Percentiles rank a stretch among this genome's conserved stretches.
Evolutionary conservation across 2,113 vertebrate genomes (phyloP).

Genomic region (Rhabdornis inornatus): DNA sequence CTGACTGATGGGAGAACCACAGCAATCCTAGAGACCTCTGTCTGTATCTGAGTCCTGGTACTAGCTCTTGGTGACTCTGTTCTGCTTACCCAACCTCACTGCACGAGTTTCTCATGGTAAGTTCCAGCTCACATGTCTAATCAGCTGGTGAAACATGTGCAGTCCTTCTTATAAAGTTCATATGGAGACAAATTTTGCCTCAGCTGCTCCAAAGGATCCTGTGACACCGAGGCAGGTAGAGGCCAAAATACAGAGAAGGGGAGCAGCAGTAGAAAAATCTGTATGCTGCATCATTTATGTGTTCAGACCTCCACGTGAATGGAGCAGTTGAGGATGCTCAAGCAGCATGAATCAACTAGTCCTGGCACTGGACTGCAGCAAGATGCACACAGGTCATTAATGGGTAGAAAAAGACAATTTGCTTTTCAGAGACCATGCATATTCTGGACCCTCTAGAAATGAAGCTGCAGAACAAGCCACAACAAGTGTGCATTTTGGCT

Average conservation of each 20-base stretch:
- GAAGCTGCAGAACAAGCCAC: not conserved
- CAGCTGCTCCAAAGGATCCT: not conserved
- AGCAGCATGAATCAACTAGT: not conserved
- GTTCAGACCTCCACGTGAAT: not conserved
- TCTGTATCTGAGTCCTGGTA: rapidly evolving
- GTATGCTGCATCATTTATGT: not conserved
- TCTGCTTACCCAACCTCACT: not conserved
- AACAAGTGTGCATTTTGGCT: not conserved
- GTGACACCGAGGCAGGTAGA: not conserved
- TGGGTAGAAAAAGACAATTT: not conserved
- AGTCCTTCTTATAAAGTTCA: not conserved
- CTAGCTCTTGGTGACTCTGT: not conserved
- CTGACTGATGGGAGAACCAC: not conserved
- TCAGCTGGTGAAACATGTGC: not conserved
- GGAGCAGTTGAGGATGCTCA: not conserved
- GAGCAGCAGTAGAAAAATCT: not conserved
- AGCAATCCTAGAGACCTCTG: not conserved
- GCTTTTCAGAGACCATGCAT: not conserved
- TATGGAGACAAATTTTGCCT: not conserved
- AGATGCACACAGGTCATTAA: rapidly evolving
- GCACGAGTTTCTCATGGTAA: rapidly evolving
- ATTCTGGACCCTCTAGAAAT: not conserved
- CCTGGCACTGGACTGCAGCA: not conserved
- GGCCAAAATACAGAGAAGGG: not conserved
- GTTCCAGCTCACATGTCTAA: not conserved